Percentiles rank a stretch among this genome's conserved stretches.
Conservation (phyloP, 2,113 vertebrate genomes). For the Oriolus oriolus region DNA sequence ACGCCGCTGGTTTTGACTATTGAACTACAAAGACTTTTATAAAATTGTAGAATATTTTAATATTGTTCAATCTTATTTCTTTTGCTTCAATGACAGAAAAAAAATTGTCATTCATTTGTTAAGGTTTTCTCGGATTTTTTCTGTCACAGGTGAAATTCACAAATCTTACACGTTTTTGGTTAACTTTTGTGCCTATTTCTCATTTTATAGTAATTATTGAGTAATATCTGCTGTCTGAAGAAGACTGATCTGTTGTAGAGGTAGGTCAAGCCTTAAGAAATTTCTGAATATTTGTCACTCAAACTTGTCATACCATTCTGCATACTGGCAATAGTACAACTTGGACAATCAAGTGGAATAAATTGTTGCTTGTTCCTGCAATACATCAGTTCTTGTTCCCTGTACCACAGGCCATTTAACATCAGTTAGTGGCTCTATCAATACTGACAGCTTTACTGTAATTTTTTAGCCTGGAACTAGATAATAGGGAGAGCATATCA, state of each 20-base stretch:
- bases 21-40: not conserved
- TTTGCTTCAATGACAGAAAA: not conserved
- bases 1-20: not conserved
- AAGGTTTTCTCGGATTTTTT: not conserved
- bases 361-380: not conserved
- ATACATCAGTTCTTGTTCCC: not conserved
- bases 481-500: not conserved
- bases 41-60: not conserved
- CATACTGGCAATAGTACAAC: not conserved
- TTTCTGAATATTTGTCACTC: not conserved
- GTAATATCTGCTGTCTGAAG: not conserved
- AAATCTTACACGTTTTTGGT: accelerated
- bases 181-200: not conserved
- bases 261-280: not conserved
- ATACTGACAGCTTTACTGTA: not conserved
- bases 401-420: not conserved
- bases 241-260: not conserved
- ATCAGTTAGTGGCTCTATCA: not conserved
- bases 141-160: not conserved
- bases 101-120: accelerated
- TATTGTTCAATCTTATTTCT: not conserved
- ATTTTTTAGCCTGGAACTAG: not conserved
- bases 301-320: not conserved
- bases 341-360: not conserved
- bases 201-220: not conserved